Evolutionary conservation across 2,888 invertebrate species (phyloP).

Genomic region (Oegoconia quadripuncta): DNA sequence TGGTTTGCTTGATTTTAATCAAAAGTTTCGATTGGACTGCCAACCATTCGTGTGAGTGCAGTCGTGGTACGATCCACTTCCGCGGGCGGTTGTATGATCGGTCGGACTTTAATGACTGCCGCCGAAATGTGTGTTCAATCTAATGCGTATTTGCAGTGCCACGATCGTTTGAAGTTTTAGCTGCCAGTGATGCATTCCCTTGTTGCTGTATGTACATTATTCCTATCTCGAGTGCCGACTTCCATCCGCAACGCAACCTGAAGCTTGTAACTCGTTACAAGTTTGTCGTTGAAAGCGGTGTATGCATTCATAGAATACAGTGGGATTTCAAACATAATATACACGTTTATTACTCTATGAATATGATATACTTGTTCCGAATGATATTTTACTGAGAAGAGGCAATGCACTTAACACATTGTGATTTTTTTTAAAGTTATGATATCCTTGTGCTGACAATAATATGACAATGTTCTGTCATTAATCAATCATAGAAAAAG

Average conservation of each 20-base stretch:
- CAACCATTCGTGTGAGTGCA: slow-evolving; percentile 57
- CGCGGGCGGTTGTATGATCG: slow-evolving; percentile 39
- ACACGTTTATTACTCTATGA: too few species aligned
- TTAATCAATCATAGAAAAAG: too few species aligned
- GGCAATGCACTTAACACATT: too few species aligned
- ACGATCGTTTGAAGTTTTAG: slow-evolving; percentile 61
- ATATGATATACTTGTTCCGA: too few species aligned
- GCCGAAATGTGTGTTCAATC: slow-evolving; percentile 64
- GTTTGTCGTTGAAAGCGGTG: slow-evolving; percentile 31
- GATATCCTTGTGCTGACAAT: too few species aligned
- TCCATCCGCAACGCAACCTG: too few species aligned
- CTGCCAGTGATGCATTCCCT: slow-evolving; percentile 1
- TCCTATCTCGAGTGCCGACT: slow-evolving; percentile 26
- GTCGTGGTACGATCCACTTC: slow-evolving; percentile 41
- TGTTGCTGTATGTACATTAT: background rate
- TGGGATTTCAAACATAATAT: too few species aligned
- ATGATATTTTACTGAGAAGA: too few species aligned
- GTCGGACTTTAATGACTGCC: slow-evolving; percentile 60
- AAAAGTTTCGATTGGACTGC: slow-evolving; percentile 76
- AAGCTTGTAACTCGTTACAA: slow-evolving; percentile 57
- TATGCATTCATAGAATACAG: too few species aligned
- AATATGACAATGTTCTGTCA: too few species aligned
- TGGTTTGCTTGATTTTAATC: slow-evolving; percentile 77
- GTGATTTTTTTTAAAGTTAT: too few species aligned
- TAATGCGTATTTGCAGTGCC: slow-evolving; percentile 64